phyloP scores from a whole-genome alignment of 2,113 vertebrate genomes.

The Phaethon lepturus region DNA sequence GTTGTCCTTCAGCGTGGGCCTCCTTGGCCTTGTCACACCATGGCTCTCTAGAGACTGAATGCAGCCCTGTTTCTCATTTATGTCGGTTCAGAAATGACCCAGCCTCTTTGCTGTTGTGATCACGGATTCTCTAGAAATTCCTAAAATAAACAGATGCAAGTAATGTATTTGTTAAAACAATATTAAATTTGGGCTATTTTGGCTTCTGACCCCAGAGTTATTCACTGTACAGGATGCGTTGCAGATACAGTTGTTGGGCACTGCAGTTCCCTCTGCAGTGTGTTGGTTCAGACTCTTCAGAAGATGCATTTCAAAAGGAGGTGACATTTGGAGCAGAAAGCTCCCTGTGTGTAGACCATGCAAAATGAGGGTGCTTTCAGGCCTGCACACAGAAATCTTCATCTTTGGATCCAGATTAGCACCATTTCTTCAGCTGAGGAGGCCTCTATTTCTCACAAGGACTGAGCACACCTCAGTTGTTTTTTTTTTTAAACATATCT shows the following conservation, averaged over 20 bases:
- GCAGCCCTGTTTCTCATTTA: background rate
- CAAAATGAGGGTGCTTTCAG: background rate
- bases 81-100: background rate
- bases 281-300: background rate
- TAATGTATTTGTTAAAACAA: background rate
- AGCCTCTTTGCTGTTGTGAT: background rate
- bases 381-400: background rate
- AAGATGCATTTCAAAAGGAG: background rate
- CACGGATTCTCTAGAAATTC: background rate
- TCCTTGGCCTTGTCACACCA: background rate
- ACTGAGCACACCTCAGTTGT: background rate
- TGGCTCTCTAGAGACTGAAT: rapidly evolving
- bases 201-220: background rate
- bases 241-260: background rate
- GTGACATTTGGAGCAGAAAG: background rate
- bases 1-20: background rate
- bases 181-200: background rate
- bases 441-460: background rate
- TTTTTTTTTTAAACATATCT: background rate
- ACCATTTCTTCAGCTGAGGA: background rate
- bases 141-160: background rate
- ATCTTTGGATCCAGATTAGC: background rate
- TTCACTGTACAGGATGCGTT: background rate
- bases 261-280: background rate
- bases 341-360: background rate